phyloP scores from a whole-genome alignment of 2,888 invertebrate genomes.

The Seira musarum region DNA sequence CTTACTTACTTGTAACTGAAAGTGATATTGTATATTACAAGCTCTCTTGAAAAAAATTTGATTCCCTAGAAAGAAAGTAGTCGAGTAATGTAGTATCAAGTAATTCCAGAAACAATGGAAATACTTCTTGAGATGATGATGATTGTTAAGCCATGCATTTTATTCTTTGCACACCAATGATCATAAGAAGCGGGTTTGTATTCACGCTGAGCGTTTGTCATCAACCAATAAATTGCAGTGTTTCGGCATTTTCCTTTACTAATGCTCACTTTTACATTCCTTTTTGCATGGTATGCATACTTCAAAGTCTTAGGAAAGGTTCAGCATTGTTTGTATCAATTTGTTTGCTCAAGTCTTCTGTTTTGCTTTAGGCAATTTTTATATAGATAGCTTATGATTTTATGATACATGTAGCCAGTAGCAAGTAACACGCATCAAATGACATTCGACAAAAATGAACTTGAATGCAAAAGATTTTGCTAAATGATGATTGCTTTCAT shows the following conservation, averaged over 20 bases:
- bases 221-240: constrained; percentile 35
- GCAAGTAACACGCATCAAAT: too few species aligned
- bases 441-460: too few species aligned
- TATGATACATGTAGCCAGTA: neutral
- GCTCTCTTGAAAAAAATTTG: neutral
- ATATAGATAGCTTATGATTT: neutral
- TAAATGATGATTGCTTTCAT: too few species aligned
- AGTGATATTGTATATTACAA: neutral
- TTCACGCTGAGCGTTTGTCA: constrained; percentile 44
- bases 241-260: neutral
- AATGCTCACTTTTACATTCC: neutral
- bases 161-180: neutral
- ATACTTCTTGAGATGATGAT: too few species aligned
- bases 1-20: neutral
- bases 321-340: too few species aligned
- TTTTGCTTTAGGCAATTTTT: neutral
- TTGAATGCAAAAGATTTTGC: too few species aligned
- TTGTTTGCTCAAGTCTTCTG: neutral
- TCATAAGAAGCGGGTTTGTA: too few species aligned
- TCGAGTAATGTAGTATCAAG: neutral
- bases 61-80: neutral
- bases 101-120: too few species aligned
- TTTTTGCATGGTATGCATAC: neutral
- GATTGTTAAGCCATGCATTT: neutral
- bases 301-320: too few species aligned